Percentiles rank a stretch among this genome's conserved stretches.
phyloP scores from a whole-genome alignment of 2,888 invertebrate genomes.

The Sympetrum striolatum region DNA sequence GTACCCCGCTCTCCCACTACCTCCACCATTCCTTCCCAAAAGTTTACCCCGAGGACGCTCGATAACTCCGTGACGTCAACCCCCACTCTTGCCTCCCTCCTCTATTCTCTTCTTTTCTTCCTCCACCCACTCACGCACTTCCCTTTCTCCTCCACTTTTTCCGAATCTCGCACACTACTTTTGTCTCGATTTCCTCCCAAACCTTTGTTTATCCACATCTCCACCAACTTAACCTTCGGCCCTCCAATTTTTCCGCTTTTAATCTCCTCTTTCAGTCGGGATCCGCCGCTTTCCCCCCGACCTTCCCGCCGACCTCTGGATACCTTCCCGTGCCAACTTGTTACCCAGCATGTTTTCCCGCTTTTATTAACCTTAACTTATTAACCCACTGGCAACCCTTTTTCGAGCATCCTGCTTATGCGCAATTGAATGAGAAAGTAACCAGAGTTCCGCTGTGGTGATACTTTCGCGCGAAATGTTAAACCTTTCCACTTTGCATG shows the following conservation, averaged over 20 bases:
- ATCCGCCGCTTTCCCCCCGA: neutral
- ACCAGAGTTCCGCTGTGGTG: no score
- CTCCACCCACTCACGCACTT: neutral
- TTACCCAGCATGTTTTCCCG: neutral
- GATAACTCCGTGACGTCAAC: constrained; percentile 44
- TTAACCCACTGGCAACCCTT: no score
- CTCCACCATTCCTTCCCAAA: no score
- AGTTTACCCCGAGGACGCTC: constrained; percentile 33
- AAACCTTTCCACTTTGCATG: no score
- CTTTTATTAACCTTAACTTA: neutral
- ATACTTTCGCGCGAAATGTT: no score
- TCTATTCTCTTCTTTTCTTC: neutral
- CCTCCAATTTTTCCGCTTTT: neutral
- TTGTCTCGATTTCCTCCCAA: neutral
- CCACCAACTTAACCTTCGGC: neutral
- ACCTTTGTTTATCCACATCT: neutral
- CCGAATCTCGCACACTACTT: neutral
- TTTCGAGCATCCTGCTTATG: no score
- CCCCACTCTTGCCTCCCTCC: constrained; percentile 46
- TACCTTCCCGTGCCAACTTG: neutral
- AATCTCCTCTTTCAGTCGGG: neutral
- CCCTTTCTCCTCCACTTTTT: neutral
- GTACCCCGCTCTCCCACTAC: no score
- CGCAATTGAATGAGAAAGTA: no score
- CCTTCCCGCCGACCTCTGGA: neutral